These are phyloP conservation scores for Rhagonycha fulva DNA, from an alignment of 2,888 invertebrate genomes.

Conservation along the genomic window DNA sequence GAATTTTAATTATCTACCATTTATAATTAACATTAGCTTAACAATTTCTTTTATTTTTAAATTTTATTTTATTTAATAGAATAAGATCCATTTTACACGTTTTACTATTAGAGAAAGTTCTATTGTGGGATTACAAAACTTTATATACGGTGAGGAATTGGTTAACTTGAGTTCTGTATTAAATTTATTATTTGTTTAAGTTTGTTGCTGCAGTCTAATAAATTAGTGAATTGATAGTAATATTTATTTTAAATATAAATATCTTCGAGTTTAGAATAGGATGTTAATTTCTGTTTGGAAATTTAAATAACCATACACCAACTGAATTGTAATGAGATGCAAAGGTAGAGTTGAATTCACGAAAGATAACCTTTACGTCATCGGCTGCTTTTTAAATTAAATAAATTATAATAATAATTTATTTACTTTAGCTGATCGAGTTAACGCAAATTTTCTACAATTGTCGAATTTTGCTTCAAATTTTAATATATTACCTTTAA, in stretches of 20 bases:
- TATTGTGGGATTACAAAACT: not conserved
- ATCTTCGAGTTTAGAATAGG: not conserved
- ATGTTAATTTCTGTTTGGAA: not conserved
- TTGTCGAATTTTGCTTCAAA: too few species aligned
- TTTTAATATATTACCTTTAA: too few species aligned
- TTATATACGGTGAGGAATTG: not conserved
- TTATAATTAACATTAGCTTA: not conserved
- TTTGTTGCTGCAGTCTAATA: not conserved
- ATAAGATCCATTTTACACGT: not conserved
- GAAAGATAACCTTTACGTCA: too few species aligned
- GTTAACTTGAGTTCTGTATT: not conserved
- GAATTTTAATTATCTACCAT: not conserved
- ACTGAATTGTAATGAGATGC: too few species aligned
- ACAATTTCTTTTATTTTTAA: not conserved
- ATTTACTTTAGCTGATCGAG: too few species aligned
- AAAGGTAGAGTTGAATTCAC: too few species aligned
- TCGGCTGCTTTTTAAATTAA: too few species aligned
- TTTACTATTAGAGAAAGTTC: not conserved
- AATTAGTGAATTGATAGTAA: not conserved
- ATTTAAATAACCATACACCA: not conserved
- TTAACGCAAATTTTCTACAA: too few species aligned
- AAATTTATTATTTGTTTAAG: not conserved
- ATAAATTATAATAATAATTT: too few species aligned
- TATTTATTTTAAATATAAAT: not conserved
- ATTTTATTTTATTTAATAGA: not conserved